phyloP scores from a whole-genome alignment of 2,113 vertebrate species.

The Muntiacus reevesi region DNA sequence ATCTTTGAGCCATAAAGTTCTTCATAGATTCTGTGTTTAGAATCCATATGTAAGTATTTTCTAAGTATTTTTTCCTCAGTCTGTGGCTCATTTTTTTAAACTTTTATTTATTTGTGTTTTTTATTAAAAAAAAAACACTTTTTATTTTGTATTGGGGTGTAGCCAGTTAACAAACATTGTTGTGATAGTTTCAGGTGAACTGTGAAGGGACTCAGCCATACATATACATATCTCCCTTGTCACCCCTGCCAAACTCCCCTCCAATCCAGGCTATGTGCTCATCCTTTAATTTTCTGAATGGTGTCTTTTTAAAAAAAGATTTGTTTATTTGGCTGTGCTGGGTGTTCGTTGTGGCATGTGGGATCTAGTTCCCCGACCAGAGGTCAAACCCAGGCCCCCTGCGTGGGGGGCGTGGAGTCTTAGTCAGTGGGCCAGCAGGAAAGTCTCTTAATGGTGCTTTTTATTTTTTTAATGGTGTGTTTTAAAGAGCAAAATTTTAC shows the following conservation, averaged over 20 bases:
- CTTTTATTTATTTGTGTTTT: not conserved
- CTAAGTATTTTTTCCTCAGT: not conserved
- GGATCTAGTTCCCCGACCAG: not conserved
- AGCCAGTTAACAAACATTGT: not conserved
- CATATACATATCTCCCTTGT: fast-evolving
- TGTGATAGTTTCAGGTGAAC: not conserved
- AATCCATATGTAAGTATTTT: not conserved
- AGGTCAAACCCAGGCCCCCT: not conserved
- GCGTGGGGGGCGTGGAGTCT: not conserved
- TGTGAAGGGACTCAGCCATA: not conserved
- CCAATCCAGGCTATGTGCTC: not conserved
- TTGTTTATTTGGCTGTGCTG: not conserved
- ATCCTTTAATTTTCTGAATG: not conserved
- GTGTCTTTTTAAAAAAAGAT: not conserved
- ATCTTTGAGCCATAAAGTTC: not conserved
- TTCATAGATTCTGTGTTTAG: not conserved
- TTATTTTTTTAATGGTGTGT: not conserved
- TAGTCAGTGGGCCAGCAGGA: not conserved
- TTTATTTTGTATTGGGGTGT: not conserved
- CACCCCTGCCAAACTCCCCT: not conserved
- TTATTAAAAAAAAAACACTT: not conserved
- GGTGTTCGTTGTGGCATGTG: not conserved
- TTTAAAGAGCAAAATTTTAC: not conserved
- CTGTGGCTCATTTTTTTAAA: not conserved
- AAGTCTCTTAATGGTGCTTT: not conserved